These are phyloP conservation scores for Trissonchulus sp. DNA, from an alignment of 2,888 invertebrate species.

Conservation along the genomic window DNA sequence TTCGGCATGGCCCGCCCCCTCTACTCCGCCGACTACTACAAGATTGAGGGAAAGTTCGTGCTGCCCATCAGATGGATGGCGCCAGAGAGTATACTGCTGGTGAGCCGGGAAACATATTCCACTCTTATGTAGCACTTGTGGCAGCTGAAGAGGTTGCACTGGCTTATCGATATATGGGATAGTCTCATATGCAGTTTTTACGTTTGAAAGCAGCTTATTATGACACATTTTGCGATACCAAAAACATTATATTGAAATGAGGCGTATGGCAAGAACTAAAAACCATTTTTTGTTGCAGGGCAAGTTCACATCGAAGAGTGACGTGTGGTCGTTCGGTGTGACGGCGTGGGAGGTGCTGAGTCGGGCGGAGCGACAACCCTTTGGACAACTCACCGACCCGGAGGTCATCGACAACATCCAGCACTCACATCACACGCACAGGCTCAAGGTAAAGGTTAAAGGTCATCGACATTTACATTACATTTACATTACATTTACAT, in stretches of 20 bases:
- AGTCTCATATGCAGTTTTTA: too few species aligned
- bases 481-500: too few species aligned
- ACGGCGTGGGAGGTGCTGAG: conserved; percentile 79
- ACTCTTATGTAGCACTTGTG: too few species aligned
- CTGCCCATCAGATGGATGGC: conserved; percentile 84
- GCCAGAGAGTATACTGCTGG: conserved; percentile 69
- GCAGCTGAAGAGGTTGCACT: too few species aligned
- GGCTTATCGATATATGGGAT: too few species aligned
- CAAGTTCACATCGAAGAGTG: conserved; percentile 76
- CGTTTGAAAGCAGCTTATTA: too few species aligned
- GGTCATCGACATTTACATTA: too few species aligned
- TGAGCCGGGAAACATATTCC: too few species aligned
- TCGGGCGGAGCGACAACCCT: conserved; percentile 70
- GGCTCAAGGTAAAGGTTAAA: conserved; percentile 53
- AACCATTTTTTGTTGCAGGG: conserved; percentile 66
- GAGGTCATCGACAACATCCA: conserved; percentile 72
- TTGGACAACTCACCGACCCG: conserved; percentile 67
- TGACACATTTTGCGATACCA: too few species aligned
- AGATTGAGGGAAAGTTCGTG: conserved; percentile 67
- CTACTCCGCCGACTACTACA: conserved; percentile 73
- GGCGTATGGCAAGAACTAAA: too few species aligned
- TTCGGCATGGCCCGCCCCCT: conserved; percentile 76
- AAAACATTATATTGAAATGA: too few species aligned
- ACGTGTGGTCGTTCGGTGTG: conserved; percentile 84
- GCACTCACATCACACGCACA: conserved; percentile 63